These are phyloP conservation scores for Agrypnia vestita DNA, from an alignment of 1,140 invertebrate species.

Conservation along the genomic window DNA sequence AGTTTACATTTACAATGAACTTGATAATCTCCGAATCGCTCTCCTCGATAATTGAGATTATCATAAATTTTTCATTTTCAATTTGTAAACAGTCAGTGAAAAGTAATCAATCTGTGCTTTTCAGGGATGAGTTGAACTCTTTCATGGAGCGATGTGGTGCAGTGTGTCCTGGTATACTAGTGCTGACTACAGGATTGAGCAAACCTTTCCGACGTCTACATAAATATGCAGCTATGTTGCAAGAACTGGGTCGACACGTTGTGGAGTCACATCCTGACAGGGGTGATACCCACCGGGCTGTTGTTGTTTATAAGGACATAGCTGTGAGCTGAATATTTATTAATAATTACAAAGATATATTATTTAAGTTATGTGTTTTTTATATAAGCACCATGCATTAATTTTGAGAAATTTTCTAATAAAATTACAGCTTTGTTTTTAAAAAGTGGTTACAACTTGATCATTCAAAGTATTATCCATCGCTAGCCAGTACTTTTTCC, in stretches of 20 bases:
- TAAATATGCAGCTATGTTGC: slow-evolving; percentile 94
- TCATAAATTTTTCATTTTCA: no score
- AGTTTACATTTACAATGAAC: no score
- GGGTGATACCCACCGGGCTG: slow-evolving; percentile 95
- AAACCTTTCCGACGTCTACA: slow-evolving; percentile 96
- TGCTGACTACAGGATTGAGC: slow-evolving; percentile 92
- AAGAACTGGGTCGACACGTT: slow-evolving; percentile 95
- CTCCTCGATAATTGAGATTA: no score
- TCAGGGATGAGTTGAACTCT: slow-evolving; percentile 87
- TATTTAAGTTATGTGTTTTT: no score
- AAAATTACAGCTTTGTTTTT: no score
- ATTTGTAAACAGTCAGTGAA: no score
- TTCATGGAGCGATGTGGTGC: slow-evolving; percentile 92
- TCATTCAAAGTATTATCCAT: no score
- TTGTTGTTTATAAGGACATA: slow-evolving; percentile 95
- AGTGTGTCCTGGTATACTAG: slow-evolving; percentile 86
- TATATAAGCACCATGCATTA: no score
- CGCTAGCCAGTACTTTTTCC: no score
- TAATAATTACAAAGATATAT: slow-evolving; percentile 15
- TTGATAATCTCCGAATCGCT: no score
- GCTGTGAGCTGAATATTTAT: slow-evolving; percentile 78
- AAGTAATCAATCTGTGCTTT: background rate
- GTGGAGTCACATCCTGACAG: slow-evolving; percentile 96
- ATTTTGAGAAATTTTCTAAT: no score
- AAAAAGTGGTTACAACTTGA: no score